These are phyloP conservation scores for Dicentrarchus labrax DNA, from an alignment of 2,113 vertebrate species.

Conservation along the genomic window DNA sequence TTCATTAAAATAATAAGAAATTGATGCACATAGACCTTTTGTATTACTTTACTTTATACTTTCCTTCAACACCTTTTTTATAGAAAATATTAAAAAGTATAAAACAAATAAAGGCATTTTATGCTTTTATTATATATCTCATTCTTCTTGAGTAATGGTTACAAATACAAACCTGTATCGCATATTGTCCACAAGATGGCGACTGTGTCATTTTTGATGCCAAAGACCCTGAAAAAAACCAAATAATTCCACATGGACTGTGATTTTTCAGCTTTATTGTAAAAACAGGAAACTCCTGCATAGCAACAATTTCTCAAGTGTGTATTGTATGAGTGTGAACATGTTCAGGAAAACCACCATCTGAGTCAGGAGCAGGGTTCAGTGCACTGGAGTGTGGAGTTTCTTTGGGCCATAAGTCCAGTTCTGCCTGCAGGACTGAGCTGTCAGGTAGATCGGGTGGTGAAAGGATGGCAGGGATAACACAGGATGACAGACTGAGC, in stretches of 20 bases:
- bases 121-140: not conserved
- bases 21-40: not conserved
- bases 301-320: not conserved
- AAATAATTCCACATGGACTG: not conserved
- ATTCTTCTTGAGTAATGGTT: not conserved
- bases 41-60: not conserved
- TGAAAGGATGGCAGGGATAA: conserved; percentile 69
- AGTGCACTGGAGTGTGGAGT: conserved; percentile 48
- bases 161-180: too few relatives aligned
- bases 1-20: not conserved
- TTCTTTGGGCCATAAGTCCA: conserved; percentile 31
- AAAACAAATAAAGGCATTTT: not conserved
- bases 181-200: conserved; percentile 60
- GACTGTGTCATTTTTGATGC: conserved; percentile 1
- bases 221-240: not conserved
- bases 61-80: not conserved
- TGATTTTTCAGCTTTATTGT: not conserved
- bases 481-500: conserved; percentile 77
- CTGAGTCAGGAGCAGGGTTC: conserved; percentile 33
- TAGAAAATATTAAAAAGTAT: not conserved
- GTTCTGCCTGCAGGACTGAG: conserved; percentile 65
- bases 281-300: not conserved
- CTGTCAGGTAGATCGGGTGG: conserved; percentile 83
- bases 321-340: not conserved
- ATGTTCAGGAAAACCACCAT: not conserved